Evolutionary conservation across 2,113 vertebrate species (phyloP).

Genomic region (Epinephelus fuscoguttatus): DNA sequence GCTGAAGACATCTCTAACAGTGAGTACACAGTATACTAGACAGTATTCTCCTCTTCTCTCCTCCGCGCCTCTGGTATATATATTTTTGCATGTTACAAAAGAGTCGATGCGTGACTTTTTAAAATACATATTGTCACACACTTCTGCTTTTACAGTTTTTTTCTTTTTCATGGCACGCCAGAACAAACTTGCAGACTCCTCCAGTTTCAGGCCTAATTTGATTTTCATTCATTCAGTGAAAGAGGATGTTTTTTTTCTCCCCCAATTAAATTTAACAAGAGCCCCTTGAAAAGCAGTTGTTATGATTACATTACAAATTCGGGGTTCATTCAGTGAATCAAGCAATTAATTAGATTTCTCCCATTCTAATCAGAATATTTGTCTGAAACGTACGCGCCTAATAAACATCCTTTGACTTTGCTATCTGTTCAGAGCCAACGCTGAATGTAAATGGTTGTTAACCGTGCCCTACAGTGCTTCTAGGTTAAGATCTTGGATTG

Average conservation of each 20-base stretch:
- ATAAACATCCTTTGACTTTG: conserved; percentile 77
- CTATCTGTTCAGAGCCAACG: conserved; percentile 58
- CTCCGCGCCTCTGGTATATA: conserved; percentile 11
- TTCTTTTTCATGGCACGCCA: conserved; percentile 44
- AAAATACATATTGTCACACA: conserved; percentile 62
- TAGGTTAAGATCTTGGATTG: conserved; percentile 49
- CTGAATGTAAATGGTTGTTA: conserved; percentile 75
- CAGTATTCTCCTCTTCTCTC: conserved; percentile 4
- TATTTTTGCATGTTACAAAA: conserved; percentile 31
- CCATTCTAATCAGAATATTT: conserved; percentile 83
- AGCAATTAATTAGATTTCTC: conserved; percentile 84
- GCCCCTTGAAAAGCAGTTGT: conserved; percentile 85
- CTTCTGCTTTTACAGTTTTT: conserved; percentile 55
- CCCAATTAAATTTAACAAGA: conserved; percentile 85
- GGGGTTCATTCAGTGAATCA: conserved; percentile 83
- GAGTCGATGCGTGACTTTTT: conserved; percentile 49
- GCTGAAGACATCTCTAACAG: conserved; percentile 90
- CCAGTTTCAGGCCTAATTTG: conserved; percentile 81
- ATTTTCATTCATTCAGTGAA: conserved; percentile 82
- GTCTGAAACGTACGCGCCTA: conserved; percentile 72
- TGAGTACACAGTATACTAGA: conserved; percentile 79
- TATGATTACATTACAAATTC: conserved; percentile 86
- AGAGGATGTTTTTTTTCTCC: conserved; percentile 73
- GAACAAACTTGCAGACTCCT: conserved; percentile 74
- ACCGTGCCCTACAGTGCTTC: conserved; percentile 61